These are phyloP conservation scores for Phoenicopterus ruber DNA, from an alignment of 2,113 vertebrate species.

Conservation along the genomic window DNA sequence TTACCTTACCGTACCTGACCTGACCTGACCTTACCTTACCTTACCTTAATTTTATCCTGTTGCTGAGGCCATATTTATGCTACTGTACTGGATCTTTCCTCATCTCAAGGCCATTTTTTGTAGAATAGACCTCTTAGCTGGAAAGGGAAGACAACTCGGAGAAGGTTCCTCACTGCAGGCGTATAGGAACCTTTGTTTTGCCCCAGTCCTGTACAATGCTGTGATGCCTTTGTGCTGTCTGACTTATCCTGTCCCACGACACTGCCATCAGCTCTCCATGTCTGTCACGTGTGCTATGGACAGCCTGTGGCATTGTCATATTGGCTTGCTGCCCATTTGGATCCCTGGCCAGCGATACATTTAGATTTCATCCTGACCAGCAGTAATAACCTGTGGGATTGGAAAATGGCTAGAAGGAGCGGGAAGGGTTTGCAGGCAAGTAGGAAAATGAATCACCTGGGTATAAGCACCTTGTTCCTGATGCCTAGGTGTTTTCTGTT, in stretches of 20 bases:
- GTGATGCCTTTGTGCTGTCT: background rate
- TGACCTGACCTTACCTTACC: background rate
- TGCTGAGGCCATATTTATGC: background rate
- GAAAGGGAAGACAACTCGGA: background rate
- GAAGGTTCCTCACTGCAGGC: background rate
- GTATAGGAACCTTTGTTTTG: background rate
- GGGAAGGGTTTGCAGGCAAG: background rate
- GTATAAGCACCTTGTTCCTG: background rate
- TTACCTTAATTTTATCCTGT: background rate
- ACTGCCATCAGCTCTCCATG: background rate
- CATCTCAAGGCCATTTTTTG: background rate
- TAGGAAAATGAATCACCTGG: background rate
- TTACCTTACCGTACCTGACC: background rate
- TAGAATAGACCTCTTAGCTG: background rate
- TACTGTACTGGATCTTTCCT: background rate
- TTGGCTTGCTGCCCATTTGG: background rate
- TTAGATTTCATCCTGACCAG: background rate
- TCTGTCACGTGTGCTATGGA: too few species aligned
- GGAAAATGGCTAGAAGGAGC: background rate
- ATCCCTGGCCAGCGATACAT: background rate
- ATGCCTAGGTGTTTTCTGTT: background rate
- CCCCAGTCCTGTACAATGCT: background rate
- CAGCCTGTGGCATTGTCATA: background rate
- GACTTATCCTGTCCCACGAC: background rate
- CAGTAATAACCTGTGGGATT: background rate